Base-by-base conservation (phyloP, 2,113 vertebrate genomes). In the Tamias sibiricus region DNA sequence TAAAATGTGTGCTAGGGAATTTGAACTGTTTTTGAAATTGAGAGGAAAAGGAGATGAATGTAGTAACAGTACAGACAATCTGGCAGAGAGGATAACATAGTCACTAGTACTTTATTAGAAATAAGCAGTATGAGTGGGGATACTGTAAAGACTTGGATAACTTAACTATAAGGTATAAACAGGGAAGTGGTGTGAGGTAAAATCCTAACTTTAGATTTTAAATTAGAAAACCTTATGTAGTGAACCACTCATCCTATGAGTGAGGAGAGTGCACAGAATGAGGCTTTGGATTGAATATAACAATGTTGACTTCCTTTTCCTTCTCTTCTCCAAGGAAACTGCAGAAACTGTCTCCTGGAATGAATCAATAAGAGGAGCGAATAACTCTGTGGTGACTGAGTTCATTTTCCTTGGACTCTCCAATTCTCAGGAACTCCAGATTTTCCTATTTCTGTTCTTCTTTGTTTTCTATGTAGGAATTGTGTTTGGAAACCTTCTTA, bases 391-490 rank as follows among this genome's bases (percentile, higher is more conserved):
- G 4, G 94, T 95, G 69, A 84, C 92, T 3, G 94, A 97, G 47
- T 97, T 98, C 62, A 71, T 98, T 83, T 96, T 97, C 44, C 81
- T 94, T n/a, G 96, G 97, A 87, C 92, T 98, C 35, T 96, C 96
- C 4, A 49, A 90, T 62, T 96, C 57, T 89, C 71, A 22, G 52
- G 71, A 90, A 81, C 93, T 97, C 9, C 96, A 97, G 52, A 69
- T 97, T 52, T 93, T 95, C 62, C 75, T 97, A 0, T 95, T 95
- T 93, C 59, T 87, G 4, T 89, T 98, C 80, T 95, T 97, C 44
- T 47, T 95, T 32, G 49, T 95, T 52, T 97, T 95, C 75, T 97
- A 95, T 40, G 7, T 68, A 35, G 96, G 76, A 69, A 95, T 90
- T 64, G 82, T 98, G 44, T 75, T 91, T 32, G 97, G 97, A 32